phyloP scores from a whole-genome alignment of 2,113 vertebrate genomes.

The Elgaria multicarinata region DNA sequence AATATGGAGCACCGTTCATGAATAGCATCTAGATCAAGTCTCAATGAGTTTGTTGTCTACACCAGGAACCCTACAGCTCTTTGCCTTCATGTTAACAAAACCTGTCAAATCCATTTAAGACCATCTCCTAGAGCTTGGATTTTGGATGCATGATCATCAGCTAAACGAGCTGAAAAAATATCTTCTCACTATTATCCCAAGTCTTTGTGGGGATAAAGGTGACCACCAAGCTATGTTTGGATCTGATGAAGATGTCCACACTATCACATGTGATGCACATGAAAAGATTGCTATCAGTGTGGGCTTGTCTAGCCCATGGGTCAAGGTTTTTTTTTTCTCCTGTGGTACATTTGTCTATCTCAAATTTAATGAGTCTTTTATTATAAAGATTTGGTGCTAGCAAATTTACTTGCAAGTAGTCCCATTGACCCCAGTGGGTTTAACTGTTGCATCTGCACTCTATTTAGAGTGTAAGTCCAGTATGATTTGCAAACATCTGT shows the following conservation, averaged over 20 bases:
- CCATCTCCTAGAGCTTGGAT: background rate
- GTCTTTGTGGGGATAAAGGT: background rate
- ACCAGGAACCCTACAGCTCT: background rate
- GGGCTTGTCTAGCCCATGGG: background rate
- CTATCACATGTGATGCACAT: background rate
- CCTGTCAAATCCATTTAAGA: background rate
- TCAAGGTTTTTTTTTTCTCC: no score
- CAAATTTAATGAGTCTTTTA: background rate
- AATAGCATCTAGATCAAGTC: background rate
- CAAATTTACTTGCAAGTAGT: background rate
- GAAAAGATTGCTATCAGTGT: background rate
- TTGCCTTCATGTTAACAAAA: background rate
- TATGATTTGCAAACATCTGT: background rate
- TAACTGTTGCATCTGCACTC: background rate
- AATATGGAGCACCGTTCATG: background rate
- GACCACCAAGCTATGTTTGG: background rate
- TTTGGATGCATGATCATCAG: background rate
- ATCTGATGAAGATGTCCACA: background rate
- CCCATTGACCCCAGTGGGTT: background rate
- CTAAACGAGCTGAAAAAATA: no score
- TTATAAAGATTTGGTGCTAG: background rate
- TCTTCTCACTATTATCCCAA: background rate
- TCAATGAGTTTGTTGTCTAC: background rate
- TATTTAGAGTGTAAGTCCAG: background rate
- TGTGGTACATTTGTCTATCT: background rate